phyloP scores from a whole-genome alignment of 2,113 vertebrate species.

The Ciconia boyciana region DNA sequence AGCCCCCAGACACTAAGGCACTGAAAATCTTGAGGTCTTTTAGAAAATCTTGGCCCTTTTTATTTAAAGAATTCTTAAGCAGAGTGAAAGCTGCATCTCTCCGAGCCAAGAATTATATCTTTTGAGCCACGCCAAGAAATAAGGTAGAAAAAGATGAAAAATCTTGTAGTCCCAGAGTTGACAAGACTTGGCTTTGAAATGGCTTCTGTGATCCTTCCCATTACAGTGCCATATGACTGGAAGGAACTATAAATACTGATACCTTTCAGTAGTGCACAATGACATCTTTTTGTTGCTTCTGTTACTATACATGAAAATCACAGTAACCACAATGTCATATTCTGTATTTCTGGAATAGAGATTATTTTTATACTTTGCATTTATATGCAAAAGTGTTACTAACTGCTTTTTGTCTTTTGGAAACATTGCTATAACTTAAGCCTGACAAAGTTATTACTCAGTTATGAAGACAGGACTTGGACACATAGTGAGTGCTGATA shows the following conservation, averaged over 20 bases:
- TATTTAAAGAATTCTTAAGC: background rate
- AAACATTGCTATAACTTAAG: background rate
- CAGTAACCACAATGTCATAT: background rate
- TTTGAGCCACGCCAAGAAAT: slow-evolving; percentile 8
- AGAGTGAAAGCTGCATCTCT: background rate
- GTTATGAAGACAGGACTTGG: slow-evolving; percentile 38
- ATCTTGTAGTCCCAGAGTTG: background rate
- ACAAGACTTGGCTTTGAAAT: slow-evolving; percentile 21
- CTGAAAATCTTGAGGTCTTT: background rate
- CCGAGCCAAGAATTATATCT: slow-evolving; percentile 19
- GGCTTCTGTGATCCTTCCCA: slow-evolving; percentile 3
- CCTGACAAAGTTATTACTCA: slow-evolving; percentile 31
- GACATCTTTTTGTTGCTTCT: background rate
- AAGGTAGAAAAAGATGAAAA: slow-evolving; percentile 31
- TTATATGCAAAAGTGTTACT: background rate
- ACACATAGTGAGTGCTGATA: slow-evolving; percentile 13
- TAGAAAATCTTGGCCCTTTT: background rate
- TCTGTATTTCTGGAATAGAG: background rate
- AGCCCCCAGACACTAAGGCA: background rate
- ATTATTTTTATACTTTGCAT: background rate
- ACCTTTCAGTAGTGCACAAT: background rate
- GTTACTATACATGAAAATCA: background rate
- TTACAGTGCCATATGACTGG: background rate
- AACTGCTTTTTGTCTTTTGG: background rate
- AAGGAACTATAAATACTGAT: slow-evolving; percentile 1